These are phyloP conservation scores for Mellivora capensis DNA, from an alignment of 2,113 vertebrate species.

Conservation along the genomic window DNA sequence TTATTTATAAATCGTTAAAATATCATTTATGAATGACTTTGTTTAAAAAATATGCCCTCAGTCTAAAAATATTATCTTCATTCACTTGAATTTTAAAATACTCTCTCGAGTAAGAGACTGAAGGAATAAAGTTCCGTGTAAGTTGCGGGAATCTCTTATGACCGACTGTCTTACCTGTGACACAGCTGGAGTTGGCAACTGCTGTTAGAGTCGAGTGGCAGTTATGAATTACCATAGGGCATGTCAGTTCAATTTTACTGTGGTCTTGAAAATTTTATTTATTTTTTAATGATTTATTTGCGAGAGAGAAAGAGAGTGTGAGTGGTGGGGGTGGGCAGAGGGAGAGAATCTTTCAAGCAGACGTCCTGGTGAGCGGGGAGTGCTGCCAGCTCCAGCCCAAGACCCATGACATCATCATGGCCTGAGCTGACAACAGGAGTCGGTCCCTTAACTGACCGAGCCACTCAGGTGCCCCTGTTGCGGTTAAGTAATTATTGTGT, in stretches of 20 bases:
- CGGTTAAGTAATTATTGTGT: neutral
- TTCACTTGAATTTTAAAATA: conserved; percentile 46
- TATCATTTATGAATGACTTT: neutral
- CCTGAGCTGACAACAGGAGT: neutral
- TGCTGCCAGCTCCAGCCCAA: neutral
- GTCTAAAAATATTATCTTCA: neutral
- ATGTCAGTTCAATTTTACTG: conserved; percentile 13
- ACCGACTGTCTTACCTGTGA: neutral
- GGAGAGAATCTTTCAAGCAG: neutral
- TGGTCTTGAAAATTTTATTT: neutral
- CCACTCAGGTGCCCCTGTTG: neutral
- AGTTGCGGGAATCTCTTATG: neutral
- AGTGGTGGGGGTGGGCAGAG: neutral
- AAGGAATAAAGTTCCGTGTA: neutral
- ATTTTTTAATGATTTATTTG: neutral
- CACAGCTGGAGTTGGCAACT: neutral
- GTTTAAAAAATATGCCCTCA: neutral
- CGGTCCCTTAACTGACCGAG: neutral
- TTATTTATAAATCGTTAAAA: conserved; percentile 19
- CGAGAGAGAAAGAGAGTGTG: neutral
- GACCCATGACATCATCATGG: neutral
- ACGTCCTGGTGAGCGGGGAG: neutral
- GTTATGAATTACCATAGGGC: neutral
- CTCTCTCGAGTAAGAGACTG: neutral
- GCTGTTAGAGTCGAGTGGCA: neutral